Evolutionary conservation across 2,113 vertebrate species (phyloP).

Genomic region (Micronycteris hirsuta): DNA sequence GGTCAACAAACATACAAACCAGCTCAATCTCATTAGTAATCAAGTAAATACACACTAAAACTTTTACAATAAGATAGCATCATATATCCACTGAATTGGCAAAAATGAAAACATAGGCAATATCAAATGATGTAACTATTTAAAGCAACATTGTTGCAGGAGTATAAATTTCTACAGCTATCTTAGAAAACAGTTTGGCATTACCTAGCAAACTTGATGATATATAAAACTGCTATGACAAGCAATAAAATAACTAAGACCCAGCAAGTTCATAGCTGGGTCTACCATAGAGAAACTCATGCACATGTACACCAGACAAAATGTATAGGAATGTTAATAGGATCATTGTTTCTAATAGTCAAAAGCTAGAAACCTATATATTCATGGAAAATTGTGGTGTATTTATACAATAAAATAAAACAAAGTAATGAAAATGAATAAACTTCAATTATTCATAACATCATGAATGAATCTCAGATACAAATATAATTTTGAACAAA

Average conservation of each 20-base stretch:
- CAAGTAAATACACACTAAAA: background rate
- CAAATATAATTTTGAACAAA: slow-evolving; percentile 14
- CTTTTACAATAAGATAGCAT: background rate
- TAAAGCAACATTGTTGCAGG: background rate
- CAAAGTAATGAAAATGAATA: slow-evolving; percentile 24
- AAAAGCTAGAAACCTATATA: slow-evolving; percentile 27
- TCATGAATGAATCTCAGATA: background rate
- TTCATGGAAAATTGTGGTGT: background rate
- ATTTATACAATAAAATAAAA: slow-evolving; percentile 25
- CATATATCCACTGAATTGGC: background rate
- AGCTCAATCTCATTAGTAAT: background rate
- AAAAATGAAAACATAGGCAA: background rate
- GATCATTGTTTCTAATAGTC: background rate
- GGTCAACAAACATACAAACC: background rate
- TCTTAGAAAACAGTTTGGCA: background rate
- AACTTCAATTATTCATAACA: background rate
- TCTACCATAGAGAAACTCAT: background rate
- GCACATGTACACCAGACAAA: background rate
- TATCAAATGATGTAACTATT: background rate
- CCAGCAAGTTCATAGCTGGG: background rate
- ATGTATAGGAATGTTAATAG: background rate
- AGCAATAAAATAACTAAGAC: background rate
- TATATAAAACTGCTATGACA: background rate
- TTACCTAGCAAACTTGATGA: background rate
- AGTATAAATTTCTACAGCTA: background rate